Evolutionary conservation across 2,797 vertebrate species (phyloP), one percentile per base, ranked within the genome.

Genomic region (Nannoperca australis): DNA sequence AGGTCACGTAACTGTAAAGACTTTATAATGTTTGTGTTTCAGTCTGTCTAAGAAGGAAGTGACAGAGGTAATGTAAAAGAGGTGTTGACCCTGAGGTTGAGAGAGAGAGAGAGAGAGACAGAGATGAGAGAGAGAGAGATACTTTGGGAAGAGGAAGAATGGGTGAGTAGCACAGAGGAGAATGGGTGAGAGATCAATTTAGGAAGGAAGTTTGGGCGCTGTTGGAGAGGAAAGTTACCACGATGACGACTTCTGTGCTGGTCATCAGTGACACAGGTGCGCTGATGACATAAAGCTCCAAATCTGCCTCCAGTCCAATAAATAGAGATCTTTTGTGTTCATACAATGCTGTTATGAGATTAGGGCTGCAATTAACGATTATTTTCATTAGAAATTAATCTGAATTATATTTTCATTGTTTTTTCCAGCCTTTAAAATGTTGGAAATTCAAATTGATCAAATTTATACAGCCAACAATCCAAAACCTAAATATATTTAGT

Each of bases 11-110:
- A 84, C 88, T 79, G 84, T 90, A 85, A 87, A 89, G 78, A 14
- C 78, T 85, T 87, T 71, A 79, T 81, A 85, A 73, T 86, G 88
- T 87, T 87, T 87, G 85, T 83, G 79, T 89, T 88, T 85, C 55
- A 87, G 84, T 83, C 71, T 88, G 86, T 92, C 89, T 91, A 87
- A 90, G 88, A 81, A 86, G 92, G 90, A 93, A 93, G 89, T 85
- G 89, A 86, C 87, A 73, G 78, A 84, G 83, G 69, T 73, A 84
- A 85, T 36, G 85, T 83, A 82, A 81, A 71, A 86, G 86, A 84
- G 72, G 64, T 34, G 55, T 36, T 89, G 91, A 92, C 90, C 91
- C 75, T 74, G 79, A 85, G 81, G 82, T 67, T 36, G 59, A 66
- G 36, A 71, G 65, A 58, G 61, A 78, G 30, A 61, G 61, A 34